These are phyloP conservation scores for Pharmacophagus antenor DNA, from an alignment of 2,888 invertebrate species.

Conservation along the genomic window DNA sequence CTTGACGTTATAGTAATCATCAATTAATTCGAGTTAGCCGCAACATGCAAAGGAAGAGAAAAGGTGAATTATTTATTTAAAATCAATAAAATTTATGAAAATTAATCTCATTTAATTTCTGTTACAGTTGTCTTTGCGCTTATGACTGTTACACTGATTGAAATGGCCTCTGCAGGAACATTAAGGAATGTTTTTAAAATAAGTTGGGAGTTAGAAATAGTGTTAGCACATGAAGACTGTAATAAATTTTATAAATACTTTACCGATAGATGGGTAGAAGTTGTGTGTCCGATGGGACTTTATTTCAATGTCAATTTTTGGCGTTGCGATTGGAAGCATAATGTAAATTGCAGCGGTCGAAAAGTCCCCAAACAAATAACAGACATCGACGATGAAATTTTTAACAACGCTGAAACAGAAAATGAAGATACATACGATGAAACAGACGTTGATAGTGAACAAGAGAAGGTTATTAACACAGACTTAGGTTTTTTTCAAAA, in stretches of 20 bases:
- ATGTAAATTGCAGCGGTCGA: constrained; percentile 81
- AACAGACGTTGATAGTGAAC: constrained; percentile 25
- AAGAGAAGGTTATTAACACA: constrained; percentile 37
- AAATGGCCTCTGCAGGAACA: constrained; percentile 1
- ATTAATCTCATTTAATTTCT: background rate
- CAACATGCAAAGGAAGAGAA: constrained; percentile 4
- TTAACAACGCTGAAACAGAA: constrained; percentile 51
- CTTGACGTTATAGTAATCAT: constrained; percentile 15
- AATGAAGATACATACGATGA: constrained; percentile 35
- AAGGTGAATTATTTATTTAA: constrained; percentile 12
- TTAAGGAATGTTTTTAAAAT: background rate
- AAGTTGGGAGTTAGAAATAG: constrained; percentile 65
- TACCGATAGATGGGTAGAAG: constrained; percentile 80
- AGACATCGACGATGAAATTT: constrained; percentile 30
- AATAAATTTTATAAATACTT: constrained; percentile 85
- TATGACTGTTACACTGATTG: constrained; percentile 2
- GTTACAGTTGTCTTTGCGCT: constrained; percentile 11
- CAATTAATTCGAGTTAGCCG: background rate
- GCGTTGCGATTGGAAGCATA: constrained; percentile 82
- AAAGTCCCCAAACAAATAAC: constrained; percentile 40
- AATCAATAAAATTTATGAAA: background rate
- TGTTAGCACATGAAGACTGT: constrained; percentile 80
- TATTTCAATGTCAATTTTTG: constrained; percentile 77
- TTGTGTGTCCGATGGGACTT: constrained; percentile 78
- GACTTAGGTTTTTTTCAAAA: constrained; percentile 45